A percentile compares a stretch with the other conserved stretches of the same genome.
Conservation (phyloP, 2,113 vertebrate genomes). For the Craseonycteris thonglongyai region DNA sequence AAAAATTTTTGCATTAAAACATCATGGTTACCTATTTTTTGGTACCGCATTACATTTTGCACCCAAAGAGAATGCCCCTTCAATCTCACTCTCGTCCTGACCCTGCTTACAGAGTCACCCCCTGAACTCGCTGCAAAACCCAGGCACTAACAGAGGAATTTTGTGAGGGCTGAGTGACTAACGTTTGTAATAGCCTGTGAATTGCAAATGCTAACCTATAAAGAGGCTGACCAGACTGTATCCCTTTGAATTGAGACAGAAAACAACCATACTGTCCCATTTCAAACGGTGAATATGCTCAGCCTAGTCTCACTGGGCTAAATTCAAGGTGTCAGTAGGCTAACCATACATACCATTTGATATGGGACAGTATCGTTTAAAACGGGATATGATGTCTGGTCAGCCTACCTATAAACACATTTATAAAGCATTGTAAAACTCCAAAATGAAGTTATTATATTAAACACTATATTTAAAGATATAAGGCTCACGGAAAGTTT, state of each 20-base stretch:
- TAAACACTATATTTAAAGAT: conserved; percentile 39
- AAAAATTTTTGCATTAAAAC: neutral
- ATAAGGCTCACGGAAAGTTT: neutral
- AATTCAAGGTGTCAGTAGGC: too few relatives aligned
- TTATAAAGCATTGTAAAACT: neutral
- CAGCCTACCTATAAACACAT: neutral
- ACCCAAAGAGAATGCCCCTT: neutral
- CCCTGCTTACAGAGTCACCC: neutral
- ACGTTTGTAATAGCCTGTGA: neutral
- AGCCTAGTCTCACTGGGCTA: too few relatives aligned
- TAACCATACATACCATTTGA: too few relatives aligned
- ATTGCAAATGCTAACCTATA: neutral
- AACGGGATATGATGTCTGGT: too few relatives aligned
- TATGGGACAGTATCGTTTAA: too few relatives aligned
- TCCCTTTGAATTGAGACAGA: too few relatives aligned
- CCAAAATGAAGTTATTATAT: conserved; percentile 28
- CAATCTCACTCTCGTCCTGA: neutral
- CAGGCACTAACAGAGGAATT: too few relatives aligned
- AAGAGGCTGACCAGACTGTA: too few relatives aligned
- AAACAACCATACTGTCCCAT: too few relatives aligned
- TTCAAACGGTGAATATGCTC: too few relatives aligned
- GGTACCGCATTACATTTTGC: neutral
- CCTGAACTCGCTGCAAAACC: too few relatives aligned
- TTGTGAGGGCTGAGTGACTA: neutral
- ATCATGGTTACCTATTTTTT: neutral